Percentiles rank a stretch among this genome's conserved stretches.
These are phyloP conservation scores for Podarcis muralis DNA, from an alignment of 2,113 vertebrate species.

Conservation along the genomic window DNA sequence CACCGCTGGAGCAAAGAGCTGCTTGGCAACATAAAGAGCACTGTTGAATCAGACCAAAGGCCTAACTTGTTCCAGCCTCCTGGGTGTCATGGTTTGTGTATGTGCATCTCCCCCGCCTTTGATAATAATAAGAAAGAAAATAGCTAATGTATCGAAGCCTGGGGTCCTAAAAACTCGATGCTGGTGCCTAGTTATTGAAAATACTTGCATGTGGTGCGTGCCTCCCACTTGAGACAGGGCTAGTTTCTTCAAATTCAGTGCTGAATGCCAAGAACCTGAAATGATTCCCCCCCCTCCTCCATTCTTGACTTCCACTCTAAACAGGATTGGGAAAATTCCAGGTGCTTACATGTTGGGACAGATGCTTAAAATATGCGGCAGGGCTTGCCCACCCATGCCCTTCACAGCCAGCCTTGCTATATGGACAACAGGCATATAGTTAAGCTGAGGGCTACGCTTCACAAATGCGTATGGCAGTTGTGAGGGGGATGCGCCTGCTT, in stretches of 20 bases:
- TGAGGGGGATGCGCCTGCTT: not conserved
- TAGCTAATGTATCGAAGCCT: not conserved
- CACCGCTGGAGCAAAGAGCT: not conserved
- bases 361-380: not conserved
- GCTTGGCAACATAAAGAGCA: no score
- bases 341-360: not conserved
- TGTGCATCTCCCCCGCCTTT: not conserved
- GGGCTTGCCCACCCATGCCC: not conserved
- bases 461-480: no score
- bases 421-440: not conserved
- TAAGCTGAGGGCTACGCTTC: not conserved
- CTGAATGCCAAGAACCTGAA: not conserved
- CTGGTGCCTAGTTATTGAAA: not conserved
- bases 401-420: not conserved
- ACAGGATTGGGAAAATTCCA: not conserved
- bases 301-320: not conserved
- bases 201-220: not conserved
- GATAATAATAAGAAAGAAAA: not conserved
- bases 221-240: not conserved
- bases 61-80: not conserved
- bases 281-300: not conserved
- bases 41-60: no score
- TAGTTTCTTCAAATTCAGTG: not conserved
- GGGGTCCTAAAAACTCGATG: not conserved
- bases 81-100: not conserved